Conservation (phyloP, 1,140 invertebrate genomes). For the Plodia interpunctella region DNA sequence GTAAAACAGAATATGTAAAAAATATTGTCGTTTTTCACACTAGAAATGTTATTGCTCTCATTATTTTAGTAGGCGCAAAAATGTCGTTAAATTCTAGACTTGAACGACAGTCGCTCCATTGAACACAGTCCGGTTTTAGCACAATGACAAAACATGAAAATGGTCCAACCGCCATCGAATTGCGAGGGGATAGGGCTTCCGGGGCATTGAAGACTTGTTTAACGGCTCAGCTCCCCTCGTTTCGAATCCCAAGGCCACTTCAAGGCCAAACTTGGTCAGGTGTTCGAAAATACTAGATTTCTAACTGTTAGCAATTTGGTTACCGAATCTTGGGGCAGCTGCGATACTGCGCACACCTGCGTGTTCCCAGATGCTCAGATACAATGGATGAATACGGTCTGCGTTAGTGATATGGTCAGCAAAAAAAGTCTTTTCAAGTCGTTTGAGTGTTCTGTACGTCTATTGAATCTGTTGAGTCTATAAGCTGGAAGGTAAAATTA, state of each 20-base stretch:
- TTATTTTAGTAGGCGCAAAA: background rate
- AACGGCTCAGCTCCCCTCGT: constrained; percentile 36
- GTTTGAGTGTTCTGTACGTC: background rate
- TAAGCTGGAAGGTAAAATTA: background rate
- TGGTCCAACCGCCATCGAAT: constrained; percentile 38
- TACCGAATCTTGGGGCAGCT: background rate
- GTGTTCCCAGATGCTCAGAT: background rate
- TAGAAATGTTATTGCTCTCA: background rate
- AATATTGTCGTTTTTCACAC: no score
- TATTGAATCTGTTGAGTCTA: background rate
- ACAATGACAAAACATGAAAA: constrained; percentile 30
- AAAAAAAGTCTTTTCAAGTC: constrained; percentile 1
- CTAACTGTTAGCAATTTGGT: constrained; percentile 3
- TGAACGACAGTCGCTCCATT: constrained; percentile 12
- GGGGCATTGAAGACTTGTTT: constrained; percentile 44
- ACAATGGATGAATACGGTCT: background rate
- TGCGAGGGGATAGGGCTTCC: constrained; percentile 41
- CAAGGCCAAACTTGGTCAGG: constrained; percentile 46
- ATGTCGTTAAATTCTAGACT: constrained; percentile 9
- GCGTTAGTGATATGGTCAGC: background rate
- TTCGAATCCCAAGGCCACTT: constrained; percentile 32
- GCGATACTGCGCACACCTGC: background rate
- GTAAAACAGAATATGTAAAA: no score
- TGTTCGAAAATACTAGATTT: constrained; percentile 21
- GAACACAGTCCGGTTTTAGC: constrained; percentile 15